Base-by-base conservation (phyloP, 64 coral and sea anemone genomes). In the Montipora cactus region DNA sequence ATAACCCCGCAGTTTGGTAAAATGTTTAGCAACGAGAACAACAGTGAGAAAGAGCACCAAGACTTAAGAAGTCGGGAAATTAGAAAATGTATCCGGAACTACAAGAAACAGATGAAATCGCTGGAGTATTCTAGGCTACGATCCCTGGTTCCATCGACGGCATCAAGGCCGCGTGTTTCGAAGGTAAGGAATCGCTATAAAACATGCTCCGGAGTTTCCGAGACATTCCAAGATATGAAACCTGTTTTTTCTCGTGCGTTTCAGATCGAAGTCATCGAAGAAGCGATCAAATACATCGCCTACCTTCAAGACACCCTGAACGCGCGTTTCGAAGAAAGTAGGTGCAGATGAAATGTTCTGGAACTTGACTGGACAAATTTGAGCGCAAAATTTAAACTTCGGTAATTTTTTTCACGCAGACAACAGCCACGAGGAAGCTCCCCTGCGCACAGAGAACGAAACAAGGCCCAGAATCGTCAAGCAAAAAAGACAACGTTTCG, bases 201-300 rank as follows among this genome's bases (percentile, higher is more conserved):
- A 49, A 68, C 4, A 48, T 7, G 61, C 18, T 47, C 19, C 47
- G 16, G 64, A 20, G 62, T 22, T 64, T 86, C 67, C 22, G 19
- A 86, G 51, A 86, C 70, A 86, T 51, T 74, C 74, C 73, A 70
- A 78, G 78, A 49, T 75, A 15, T 68, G 66, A 95, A 2, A 81
- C 1, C 53, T 23, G 8, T 59, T 83, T 47, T 75, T 81, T 87
- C 67, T 93, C 52, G 44, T 75, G 74, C 79, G 25, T 70, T 62
- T 79, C 79, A 98, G 97, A 98, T 98, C 74, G 87, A 98, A 57
- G 97, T 98, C 69, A 96, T 98, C 73, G 97, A 98, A 89, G 97
- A 98, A 91, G 97, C 97, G 5, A 98, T 98, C 58, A 98, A 95
- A 96, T 98, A 98, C 57, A 98, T 98, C 19, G 97, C 97, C 51